Percentiles rank a stretch among this genome's conserved stretches.
These are phyloP conservation scores for Heterohyrax brucei DNA, from an alignment of 2,797 vertebrate genomes.

Conservation along the genomic window DNA sequence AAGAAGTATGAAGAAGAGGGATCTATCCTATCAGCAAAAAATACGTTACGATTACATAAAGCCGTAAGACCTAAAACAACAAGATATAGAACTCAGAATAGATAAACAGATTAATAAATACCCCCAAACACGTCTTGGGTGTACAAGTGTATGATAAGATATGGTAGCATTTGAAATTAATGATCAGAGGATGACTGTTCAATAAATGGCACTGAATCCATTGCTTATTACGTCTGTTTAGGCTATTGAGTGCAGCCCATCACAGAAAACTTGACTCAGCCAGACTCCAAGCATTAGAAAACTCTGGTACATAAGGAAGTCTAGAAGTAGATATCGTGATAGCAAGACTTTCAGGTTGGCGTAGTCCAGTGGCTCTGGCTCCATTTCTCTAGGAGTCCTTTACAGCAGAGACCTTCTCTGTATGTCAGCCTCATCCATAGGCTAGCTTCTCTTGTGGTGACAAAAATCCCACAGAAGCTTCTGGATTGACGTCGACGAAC, in stretches of 20 bases:
- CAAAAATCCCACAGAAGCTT: background rate
- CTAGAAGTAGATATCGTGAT: background rate
- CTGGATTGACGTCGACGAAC: background rate
- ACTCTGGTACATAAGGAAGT: background rate
- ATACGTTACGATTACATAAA: background rate
- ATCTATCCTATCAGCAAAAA: background rate
- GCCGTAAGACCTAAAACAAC: constrained; percentile 1
- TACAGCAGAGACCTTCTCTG: background rate
- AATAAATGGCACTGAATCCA: too few species aligned
- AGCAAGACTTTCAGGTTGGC: background rate
- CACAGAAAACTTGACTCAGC: background rate
- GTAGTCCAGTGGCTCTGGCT: background rate
- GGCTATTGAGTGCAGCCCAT: background rate
- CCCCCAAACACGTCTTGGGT: background rate
- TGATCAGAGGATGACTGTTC: too few species aligned
- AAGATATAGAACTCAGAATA: background rate
- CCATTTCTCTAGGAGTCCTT: too few species aligned
- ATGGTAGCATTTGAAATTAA: background rate
- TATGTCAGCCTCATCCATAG: background rate
- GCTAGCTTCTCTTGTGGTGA: background rate
- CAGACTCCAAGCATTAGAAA: background rate
- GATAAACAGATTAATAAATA: background rate
- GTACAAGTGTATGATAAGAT: rapidly evolving
- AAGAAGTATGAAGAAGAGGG: background rate
- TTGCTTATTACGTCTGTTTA: background rate